Evolutionary conservation across 2,113 vertebrate genomes (phyloP).

Genomic region (Brachyhypopomus gauderio): DNA sequence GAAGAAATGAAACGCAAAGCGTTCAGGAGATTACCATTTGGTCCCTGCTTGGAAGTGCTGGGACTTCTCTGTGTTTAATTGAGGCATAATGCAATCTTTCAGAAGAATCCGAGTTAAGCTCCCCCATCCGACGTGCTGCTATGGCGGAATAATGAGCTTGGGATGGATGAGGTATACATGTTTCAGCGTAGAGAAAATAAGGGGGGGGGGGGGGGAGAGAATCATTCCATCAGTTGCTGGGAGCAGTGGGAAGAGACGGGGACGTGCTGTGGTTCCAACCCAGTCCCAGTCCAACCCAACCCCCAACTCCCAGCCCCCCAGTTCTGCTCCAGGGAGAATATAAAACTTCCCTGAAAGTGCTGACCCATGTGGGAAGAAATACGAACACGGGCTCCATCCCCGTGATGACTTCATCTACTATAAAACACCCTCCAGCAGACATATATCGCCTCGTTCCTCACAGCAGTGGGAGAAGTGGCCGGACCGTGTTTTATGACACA

Average conservation of each 20-base stretch:
- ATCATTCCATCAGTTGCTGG: neutral
- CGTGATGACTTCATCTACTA: constrained; percentile 34
- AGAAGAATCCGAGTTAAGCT: constrained; percentile 37
- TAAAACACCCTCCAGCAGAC: constrained; percentile 23
- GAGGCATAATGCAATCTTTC: constrained; percentile 35
- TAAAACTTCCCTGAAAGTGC: constrained; percentile 24
- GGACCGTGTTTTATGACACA: constrained; percentile 1
- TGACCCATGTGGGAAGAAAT: constrained; percentile 8
- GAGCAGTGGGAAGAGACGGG: neutral
- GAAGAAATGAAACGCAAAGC: constrained; percentile 29
- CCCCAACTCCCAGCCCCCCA: too few relatives aligned
- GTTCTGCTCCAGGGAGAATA: neutral
- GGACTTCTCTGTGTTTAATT: constrained; percentile 43
- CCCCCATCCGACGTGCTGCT: constrained; percentile 27
- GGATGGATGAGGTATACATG: constrained; percentile 41
- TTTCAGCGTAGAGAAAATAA: constrained; percentile 34
- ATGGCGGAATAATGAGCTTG: constrained; percentile 46
- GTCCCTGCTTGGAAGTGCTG: neutral
- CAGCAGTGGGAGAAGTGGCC: neutral
- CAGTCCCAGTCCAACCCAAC: too few relatives aligned
- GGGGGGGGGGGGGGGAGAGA: neutral
- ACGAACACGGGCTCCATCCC: constrained; percentile 11
- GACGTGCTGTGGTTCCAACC: neutral
- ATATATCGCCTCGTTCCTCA: constrained; percentile 24
- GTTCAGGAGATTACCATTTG: constrained; percentile 25